Evolutionary conservation across 1,140 invertebrate genomes (phyloP).

Genomic region (Ooceraea biroi): DNA sequence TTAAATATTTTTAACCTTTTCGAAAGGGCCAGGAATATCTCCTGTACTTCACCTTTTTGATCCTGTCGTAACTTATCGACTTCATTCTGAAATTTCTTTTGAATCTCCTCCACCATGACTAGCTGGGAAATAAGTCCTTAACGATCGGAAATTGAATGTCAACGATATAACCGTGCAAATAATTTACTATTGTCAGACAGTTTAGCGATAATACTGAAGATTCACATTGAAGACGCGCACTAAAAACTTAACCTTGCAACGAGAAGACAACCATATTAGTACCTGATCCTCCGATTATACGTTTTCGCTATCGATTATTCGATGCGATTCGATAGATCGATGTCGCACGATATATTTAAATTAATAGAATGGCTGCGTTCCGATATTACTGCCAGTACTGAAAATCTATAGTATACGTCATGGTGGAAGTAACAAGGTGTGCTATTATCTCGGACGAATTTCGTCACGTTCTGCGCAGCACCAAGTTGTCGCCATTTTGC

Average conservation of each 20-base stretch:
- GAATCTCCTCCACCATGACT: conserved; percentile 90
- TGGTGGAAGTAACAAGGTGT: too few relatives aligned
- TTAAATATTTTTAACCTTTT: conserved; percentile 2
- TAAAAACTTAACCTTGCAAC: neutral
- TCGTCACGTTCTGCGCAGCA: too few relatives aligned
- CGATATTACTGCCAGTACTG: too few relatives aligned
- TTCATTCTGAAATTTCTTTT: conserved; percentile 91
- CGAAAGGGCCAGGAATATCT: conserved; percentile 3
- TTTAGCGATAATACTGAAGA: neutral
- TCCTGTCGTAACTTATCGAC: conserved; percentile 89
- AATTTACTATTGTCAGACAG: too few relatives aligned
- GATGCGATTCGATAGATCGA: too few relatives aligned
- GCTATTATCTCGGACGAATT: too few relatives aligned
- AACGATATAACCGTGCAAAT: neutral
- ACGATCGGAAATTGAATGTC: neutral
- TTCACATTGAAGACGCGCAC: neutral
- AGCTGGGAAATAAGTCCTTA: conserved; percentile 39
- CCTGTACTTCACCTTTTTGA: conserved; percentile 88
- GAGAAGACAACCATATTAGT: conserved; percentile 6
- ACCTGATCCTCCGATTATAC: too few relatives aligned
- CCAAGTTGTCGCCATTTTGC: too few relatives aligned
- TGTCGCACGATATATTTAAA: too few relatives aligned
- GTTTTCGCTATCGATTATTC: too few relatives aligned
- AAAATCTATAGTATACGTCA: too few relatives aligned
- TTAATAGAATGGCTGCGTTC: too few relatives aligned